Evolutionary conservation across 2,797 vertebrate genomes (phyloP).

Genomic region (Lacerta agilis): DNA sequence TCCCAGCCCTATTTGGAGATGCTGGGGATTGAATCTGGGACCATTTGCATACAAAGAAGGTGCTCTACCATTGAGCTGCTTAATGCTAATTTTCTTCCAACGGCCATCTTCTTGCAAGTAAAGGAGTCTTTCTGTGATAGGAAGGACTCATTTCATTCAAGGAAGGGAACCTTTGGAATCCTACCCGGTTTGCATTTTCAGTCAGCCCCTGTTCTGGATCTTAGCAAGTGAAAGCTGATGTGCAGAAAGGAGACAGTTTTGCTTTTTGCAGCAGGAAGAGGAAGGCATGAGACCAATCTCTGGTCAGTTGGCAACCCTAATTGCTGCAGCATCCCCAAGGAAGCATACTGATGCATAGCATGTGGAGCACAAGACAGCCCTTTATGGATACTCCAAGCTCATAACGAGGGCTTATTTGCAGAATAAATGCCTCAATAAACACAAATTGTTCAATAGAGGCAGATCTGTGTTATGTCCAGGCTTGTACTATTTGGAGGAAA

Average conservation of each 20-base stretch:
- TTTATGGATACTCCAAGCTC: background rate
- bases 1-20: no score
- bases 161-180: background rate
- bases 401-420: background rate
- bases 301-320: background rate
- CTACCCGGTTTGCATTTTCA: background rate
- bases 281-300: background rate
- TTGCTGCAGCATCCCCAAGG: background rate
- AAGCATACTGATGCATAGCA: background rate
- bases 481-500: background rate
- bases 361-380: background rate
- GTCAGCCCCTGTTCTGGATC: background rate
- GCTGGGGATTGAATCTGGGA: no score
- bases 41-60: no score
- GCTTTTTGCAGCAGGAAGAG: background rate
- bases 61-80: no score
- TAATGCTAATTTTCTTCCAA: background rate
- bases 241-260: background rate
- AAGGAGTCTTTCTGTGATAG: background rate
- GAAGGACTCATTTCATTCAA: background rate
- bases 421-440: background rate
- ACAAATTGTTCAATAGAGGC: slow-evolving; percentile 5
- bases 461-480: background rate
- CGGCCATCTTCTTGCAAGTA: background rate
- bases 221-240: background rate